Conservation (phyloP, 2,888 invertebrate species). For the Callimorpha dominula region DNA sequence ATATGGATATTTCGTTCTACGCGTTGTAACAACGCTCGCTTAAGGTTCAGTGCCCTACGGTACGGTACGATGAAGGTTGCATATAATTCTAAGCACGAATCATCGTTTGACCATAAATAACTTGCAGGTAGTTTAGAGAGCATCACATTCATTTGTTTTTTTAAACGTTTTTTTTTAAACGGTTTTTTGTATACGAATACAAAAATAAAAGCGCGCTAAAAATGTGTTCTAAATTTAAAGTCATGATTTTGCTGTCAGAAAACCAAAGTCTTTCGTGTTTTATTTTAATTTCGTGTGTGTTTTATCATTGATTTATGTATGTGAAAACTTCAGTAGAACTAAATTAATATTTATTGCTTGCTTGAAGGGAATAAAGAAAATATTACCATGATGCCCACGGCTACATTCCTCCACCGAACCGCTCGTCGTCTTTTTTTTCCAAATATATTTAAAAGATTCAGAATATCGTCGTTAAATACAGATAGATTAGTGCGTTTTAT, state of each 20-base stretch:
- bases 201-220: neutral
- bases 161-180: neutral
- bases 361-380: no score
- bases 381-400: no score
- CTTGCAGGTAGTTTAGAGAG: constrained; percentile 9
- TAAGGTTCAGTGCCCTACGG: constrained; percentile 35
- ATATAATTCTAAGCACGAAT: constrained; percentile 33
- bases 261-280: neutral
- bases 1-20: neutral
- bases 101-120: constrained; percentile 9
- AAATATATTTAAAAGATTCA: no score
- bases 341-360: neutral
- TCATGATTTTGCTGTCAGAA: neutral
- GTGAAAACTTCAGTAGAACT: neutral
- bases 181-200: neutral
- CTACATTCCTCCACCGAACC: no score
- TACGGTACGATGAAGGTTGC: constrained; percentile 25
- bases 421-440: no score
- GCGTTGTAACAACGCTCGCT: neutral
- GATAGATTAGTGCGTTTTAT: no score
- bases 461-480: no score
- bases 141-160: neutral
- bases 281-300: neutral
- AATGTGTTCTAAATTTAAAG: neutral
- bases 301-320: neutral